Evolutionary conservation across 1,140 invertebrate genomes (phyloP).

Genomic region (Anastatus disparis): DNA sequence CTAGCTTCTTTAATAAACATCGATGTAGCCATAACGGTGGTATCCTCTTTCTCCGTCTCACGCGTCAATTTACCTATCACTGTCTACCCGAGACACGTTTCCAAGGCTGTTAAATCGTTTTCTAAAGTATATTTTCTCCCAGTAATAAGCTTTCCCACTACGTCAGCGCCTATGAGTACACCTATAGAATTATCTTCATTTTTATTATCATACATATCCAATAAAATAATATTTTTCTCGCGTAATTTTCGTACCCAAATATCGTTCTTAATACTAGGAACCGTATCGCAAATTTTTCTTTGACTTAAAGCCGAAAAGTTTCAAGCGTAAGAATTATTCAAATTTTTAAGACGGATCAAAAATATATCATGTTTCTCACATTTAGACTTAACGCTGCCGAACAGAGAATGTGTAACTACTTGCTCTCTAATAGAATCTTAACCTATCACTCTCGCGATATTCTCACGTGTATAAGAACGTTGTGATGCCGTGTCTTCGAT

Average conservation of each 20-base stretch:
- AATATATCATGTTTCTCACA: background rate
- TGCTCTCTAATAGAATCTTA: slow-evolving; percentile 34
- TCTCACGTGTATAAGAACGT: too few relatives aligned
- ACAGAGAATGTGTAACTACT: slow-evolving; percentile 36
- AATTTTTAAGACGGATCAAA: slow-evolving; percentile 21
- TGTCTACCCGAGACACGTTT: background rate
- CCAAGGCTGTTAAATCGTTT: too few relatives aligned
- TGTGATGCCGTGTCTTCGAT: too few relatives aligned
- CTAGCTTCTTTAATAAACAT: background rate
- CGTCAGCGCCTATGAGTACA: too few relatives aligned
- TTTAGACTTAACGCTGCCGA: slow-evolving; percentile 31
- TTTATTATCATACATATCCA: slow-evolving; percentile 35
- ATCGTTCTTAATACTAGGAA: slow-evolving; percentile 27
- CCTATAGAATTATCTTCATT: slow-evolving; percentile 29
- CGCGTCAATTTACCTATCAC: background rate
- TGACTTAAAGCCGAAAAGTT: slow-evolving; percentile 41
- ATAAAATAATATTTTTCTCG: slow-evolving; percentile 36
- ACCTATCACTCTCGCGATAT: too few relatives aligned
- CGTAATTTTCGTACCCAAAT: slow-evolving; percentile 34
- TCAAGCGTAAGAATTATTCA: slow-evolving; percentile 31
- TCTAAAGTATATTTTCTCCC: background rate
- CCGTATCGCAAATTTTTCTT: slow-evolving; percentile 33
- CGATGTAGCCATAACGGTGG: background rate
- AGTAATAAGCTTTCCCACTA: background rate
- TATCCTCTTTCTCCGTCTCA: background rate